Percentiles rank a stretch among this genome's conserved stretches.
phyloP scores from a whole-genome alignment of 2,888 invertebrate genomes.

The Cybosia mesomella region DNA sequence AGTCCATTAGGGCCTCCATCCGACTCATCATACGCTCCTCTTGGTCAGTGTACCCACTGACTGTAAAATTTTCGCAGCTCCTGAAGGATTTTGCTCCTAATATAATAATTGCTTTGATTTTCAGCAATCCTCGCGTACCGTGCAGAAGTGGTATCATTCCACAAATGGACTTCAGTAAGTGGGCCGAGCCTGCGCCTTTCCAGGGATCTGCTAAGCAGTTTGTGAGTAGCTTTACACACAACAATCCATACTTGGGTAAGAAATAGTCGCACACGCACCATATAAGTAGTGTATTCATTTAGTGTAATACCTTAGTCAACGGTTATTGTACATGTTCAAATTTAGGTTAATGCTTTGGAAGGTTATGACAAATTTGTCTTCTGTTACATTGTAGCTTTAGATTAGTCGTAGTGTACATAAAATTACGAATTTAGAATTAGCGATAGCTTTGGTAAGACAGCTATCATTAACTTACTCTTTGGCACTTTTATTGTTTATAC shows the following conservation, averaged over 20 bases:
- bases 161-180: constrained; percentile 94
- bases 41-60: too few species aligned
- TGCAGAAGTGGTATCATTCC: constrained; percentile 96
- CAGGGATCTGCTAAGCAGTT: constrained; percentile 85
- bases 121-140: constrained; percentile 96
- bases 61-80: not conserved
- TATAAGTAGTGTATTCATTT: constrained; percentile 55
- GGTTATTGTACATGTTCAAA: constrained; percentile 46
- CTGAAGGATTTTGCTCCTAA: not conserved
- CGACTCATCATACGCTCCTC: too few species aligned
- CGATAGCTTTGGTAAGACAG: constrained; percentile 29
- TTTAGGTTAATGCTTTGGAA: constrained; percentile 16
- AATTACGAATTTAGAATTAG: constrained; percentile 23
- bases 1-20: too few species aligned
- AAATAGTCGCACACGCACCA: constrained; percentile 70
- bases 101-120: constrained; percentile 43
- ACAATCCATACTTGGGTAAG: constrained; percentile 82
- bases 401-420: constrained; percentile 41
- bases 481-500: not conserved
- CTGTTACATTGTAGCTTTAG: constrained; percentile 37
- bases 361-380: constrained; percentile 21
- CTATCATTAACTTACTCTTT: not conserved
- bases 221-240: constrained; percentile 89
- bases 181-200: constrained; percentile 91
- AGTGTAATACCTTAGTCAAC: constrained; percentile 58